These are phyloP conservation scores for Drosophila albomicans DNA, from an alignment of 1,140 invertebrate genomes.

Conservation along the genomic window DNA sequence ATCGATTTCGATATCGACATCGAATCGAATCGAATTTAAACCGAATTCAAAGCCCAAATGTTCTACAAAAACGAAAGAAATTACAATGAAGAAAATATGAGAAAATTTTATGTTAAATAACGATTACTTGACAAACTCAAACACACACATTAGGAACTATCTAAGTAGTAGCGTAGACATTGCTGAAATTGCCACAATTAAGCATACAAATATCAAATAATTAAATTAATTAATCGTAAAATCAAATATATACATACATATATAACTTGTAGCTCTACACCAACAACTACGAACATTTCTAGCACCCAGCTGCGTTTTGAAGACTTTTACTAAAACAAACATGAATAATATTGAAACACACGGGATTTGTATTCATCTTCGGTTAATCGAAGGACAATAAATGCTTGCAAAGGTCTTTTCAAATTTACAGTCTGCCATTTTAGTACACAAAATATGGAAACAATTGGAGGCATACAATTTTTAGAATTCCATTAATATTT, in stretches of 20 bases:
- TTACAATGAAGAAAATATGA: background rate
- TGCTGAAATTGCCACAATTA: slow-evolving; percentile 72
- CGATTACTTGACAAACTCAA: slow-evolving; percentile 24
- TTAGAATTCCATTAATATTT: background rate
- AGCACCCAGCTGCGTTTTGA: slow-evolving; percentile 62
- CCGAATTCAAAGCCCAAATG: slow-evolving; percentile 1
- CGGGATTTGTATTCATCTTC: slow-evolving; percentile 2
- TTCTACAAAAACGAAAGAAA: slow-evolving; percentile 12
- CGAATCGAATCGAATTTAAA: background rate
- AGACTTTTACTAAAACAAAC: slow-evolving; percentile 60
- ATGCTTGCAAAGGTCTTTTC: slow-evolving; percentile 6
- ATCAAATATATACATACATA: slow-evolving; percentile 1
- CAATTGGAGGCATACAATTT: too few relatives aligned
- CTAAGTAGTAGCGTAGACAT: slow-evolving; percentile 53
- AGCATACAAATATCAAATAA: slow-evolving; percentile 26
- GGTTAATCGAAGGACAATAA: slow-evolving; percentile 21
- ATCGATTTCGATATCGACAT: background rate
- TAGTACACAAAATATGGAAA: too few relatives aligned
- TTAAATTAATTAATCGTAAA: slow-evolving; percentile 5
- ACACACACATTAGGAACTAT: slow-evolving; percentile 55
- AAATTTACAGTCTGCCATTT: too few relatives aligned
- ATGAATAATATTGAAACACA: slow-evolving; percentile 4
- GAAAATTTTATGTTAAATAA: slow-evolving; percentile 5
- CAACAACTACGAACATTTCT: slow-evolving; percentile 24
- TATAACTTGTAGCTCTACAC: slow-evolving; percentile 6